Evolutionary conservation across 2,113 vertebrate species (phyloP), one percentile per base, ranked within the genome.

Genomic region (Ailuropoda melanoleuca): DNA sequence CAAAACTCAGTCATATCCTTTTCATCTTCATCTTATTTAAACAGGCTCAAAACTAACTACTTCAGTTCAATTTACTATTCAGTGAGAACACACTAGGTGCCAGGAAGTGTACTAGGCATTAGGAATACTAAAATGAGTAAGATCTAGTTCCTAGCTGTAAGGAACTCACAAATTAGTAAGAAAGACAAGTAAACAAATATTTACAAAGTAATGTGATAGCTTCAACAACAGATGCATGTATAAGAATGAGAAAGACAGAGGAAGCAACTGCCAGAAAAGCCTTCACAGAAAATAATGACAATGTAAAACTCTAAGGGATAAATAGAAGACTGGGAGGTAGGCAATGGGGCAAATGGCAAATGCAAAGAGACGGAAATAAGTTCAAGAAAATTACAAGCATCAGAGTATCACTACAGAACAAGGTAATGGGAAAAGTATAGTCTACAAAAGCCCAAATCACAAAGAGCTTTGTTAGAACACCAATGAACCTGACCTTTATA

Each of bases 371-470:
- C 68, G 84, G 14, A 89, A 77, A 90, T 72, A 86, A 70, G 15
- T 78, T 95, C 34, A 90, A 80, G 46, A 80, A 89, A 95, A 97
- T 26, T 84, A 89, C 23, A 97, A 74, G 60, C 21, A 95, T 80
- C 50, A 21, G 78, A 85, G 68, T 84, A 85, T 86, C 82, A 90
- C 39, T 90, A 64, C 6, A 85, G 26, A 39, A 93, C 43, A 86
- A 85, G 31, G 23, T 46, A 29, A 75, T 48, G 72, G 43, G 72
- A 75, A 75, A 75, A 29, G 72, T 29, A 50, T 29, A 74, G 12
- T 26, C 48, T 93, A 93, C 9, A 56, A 8, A 75, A 50, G 19
- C 48, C 23, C 81, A 75, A 93, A 85, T 80, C 21, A 93, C 21
- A 68, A 80, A 55, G 46, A 56, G 48, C 15, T 90, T 81, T 60